Evolutionary conservation across 2,113 vertebrate species (phyloP).

Genomic region (Aramus guarauna): DNA sequence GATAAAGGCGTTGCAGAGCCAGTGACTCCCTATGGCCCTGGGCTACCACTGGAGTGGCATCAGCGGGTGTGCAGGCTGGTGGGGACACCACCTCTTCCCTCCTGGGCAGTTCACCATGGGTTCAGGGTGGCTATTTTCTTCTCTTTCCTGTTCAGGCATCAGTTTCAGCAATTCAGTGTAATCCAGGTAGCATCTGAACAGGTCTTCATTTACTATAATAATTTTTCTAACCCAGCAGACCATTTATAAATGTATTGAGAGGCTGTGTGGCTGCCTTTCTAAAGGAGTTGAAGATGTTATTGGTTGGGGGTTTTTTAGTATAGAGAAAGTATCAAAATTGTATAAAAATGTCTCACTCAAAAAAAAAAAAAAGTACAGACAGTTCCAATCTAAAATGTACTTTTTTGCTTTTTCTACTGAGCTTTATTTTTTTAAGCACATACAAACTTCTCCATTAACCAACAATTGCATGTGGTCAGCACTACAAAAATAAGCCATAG

Average conservation of each 20-base stretch:
- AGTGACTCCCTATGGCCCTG: neutral
- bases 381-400: neutral
- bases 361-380: neutral
- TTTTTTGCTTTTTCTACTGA: neutral
- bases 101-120: neutral
- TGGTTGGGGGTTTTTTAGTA: neutral
- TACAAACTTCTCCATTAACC: neutral
- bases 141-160: neutral
- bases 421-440: neutral
- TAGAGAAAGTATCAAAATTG: neutral
- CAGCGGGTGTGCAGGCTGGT: fast-evolving
- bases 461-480: neutral
- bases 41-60: fast-evolving
- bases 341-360: neutral
- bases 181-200: neutral
- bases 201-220: neutral
- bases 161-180: neutral
- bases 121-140: neutral
- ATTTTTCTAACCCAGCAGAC: neutral
- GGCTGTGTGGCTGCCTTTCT: neutral
- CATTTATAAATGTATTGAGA: neutral
- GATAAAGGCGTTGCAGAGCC: neutral
- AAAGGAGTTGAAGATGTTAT: neutral
- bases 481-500: neutral
- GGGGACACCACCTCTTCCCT: neutral